Percentiles rank a stretch among this genome's conserved stretches.
Evolutionary conservation across 2,113 vertebrate genomes (phyloP).

Genomic region (Xenus cinereus): DNA sequence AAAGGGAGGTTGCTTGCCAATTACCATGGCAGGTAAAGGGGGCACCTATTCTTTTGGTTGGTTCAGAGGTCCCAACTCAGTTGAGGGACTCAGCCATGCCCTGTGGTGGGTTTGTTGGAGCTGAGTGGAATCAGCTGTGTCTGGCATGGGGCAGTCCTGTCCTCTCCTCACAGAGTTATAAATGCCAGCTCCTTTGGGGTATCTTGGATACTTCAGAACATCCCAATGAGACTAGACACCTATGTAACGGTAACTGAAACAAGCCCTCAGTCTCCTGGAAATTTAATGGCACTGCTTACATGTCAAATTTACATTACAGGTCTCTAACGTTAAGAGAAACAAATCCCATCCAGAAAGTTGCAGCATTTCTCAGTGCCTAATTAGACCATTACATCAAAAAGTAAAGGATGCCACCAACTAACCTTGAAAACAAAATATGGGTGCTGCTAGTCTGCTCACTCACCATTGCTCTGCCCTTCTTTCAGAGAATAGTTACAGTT

Average conservation of each 20-base stretch:
- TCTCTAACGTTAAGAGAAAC: background rate
- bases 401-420: background rate
- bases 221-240: background rate
- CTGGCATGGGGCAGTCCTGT: background rate
- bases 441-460: background rate
- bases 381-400: background rate
- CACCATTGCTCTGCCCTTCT: background rate
- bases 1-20: background rate
- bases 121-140: rapidly evolving
- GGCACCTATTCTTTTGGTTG: background rate
- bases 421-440: background rate
- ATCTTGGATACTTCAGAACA: background rate
- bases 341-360: background rate
- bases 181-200: background rate
- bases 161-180: background rate
- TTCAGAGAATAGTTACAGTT: background rate
- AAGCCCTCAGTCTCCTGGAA: background rate
- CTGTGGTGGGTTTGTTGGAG: rapidly evolving
- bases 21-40: background rate
- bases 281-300: background rate
- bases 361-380: background rate
- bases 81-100: background rate
- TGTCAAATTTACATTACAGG: background rate
- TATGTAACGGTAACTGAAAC: background rate
- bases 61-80: background rate